These are phyloP conservation scores for Siderastrea radians DNA, from an alignment of 92 coral and sea anemone species.

Conservation along the genomic window DNA sequence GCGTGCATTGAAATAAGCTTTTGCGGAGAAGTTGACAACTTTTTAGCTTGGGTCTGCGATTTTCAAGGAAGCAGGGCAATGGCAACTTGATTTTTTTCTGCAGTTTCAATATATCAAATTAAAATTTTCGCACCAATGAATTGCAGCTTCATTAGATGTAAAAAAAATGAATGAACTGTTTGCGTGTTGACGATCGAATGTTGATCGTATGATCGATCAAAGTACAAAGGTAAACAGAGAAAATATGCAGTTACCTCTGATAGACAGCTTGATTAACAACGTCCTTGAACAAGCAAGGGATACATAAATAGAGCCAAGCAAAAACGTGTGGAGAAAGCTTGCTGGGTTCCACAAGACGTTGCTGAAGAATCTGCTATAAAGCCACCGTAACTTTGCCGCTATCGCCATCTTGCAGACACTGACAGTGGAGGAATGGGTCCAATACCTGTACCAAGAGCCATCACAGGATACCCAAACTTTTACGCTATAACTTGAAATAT, in stretches of 20 bases:
- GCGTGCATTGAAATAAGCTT: too few relatives aligned
- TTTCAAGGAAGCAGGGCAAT: too few relatives aligned
- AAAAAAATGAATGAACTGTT: too few relatives aligned
- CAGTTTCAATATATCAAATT: too few relatives aligned
- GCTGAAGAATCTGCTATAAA: background rate
- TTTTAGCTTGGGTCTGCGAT: too few relatives aligned
- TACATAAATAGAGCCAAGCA: constrained; percentile 29
- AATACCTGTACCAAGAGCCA: background rate
- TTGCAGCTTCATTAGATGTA: too few relatives aligned
- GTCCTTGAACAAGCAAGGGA: constrained; percentile 80
- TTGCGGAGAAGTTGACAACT: too few relatives aligned
- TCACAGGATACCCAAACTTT: background rate
- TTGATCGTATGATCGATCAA: too few relatives aligned
- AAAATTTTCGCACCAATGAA: too few relatives aligned
- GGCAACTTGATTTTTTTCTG: too few relatives aligned
- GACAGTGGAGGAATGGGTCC: background rate
- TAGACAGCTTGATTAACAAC: constrained; percentile 77
- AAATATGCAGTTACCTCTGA: constrained; percentile 61
- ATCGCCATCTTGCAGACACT: background rate
- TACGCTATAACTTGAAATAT: too few relatives aligned
- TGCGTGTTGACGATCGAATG: background rate
- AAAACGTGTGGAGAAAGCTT: constrained; percentile 43
- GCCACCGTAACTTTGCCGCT: background rate
- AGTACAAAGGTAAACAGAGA: background rate
- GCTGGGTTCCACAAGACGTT: constrained; percentile 40